These are phyloP conservation scores for Philaethria dido DNA, from an alignment of 2,888 invertebrate species.

Conservation along the genomic window DNA sequence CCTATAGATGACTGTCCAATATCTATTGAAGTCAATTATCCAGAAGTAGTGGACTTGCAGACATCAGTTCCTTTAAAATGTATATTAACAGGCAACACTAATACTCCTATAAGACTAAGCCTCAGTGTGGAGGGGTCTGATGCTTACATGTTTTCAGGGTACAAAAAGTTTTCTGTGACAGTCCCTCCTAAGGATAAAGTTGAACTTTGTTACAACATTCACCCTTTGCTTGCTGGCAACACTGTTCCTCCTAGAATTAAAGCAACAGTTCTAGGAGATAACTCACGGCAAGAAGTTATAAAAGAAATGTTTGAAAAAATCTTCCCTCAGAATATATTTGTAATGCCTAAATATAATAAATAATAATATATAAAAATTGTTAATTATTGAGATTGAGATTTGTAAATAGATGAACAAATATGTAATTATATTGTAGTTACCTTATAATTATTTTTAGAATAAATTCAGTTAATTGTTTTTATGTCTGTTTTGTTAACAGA, in stretches of 20 bases:
- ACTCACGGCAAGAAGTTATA: conserved; percentile 65
- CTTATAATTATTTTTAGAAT: conserved; percentile 69
- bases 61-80: conserved; percentile 89
- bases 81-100: conserved; percentile 88
- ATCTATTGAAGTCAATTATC: conserved; percentile 84
- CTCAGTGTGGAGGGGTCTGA: conserved; percentile 92
- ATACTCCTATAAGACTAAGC: conserved; percentile 88
- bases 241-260: conserved; percentile 87
- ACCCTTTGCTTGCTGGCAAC: conserved; percentile 90
- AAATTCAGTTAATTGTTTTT: conserved; percentile 72
- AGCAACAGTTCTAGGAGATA: conserved; percentile 77
- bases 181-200: conserved; percentile 85
- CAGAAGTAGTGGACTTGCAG: conserved; percentile 90
- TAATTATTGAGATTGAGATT: conserved; percentile 56
- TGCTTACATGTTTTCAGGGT: conserved; percentile 97
- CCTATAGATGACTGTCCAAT: conserved; percentile 86
- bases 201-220: conserved; percentile 89
- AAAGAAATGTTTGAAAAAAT: conserved; percentile 78
- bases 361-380: conserved; percentile 63
- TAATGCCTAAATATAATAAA: conserved; percentile 82
- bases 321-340: conserved; percentile 79
- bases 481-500: conserved; percentile 47
- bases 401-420: conserved; percentile 78
- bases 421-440: conserved; percentile 71
- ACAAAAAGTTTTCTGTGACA: conserved; percentile 89